These are phyloP conservation scores for Halcyon badia DNA, from an alignment of 2,797 vertebrate species.

Conservation along the genomic window DNA sequence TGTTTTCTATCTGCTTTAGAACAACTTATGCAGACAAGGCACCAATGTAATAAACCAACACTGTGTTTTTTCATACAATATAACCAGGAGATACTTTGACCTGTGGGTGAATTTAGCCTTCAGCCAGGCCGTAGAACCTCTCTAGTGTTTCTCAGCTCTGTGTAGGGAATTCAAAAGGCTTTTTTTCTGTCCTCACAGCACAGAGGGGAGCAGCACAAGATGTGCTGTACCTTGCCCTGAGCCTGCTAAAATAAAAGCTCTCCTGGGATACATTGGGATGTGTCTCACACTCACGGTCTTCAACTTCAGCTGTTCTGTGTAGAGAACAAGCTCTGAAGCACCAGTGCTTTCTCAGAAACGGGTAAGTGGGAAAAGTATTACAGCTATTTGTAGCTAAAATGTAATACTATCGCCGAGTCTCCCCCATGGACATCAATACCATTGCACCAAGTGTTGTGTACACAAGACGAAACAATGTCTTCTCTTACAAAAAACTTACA, in stretches of 20 bases:
- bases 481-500: background rate
- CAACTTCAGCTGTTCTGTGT: background rate
- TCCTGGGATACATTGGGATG: background rate
- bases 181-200: background rate
- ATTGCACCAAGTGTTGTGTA: background rate
- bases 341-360: background rate
- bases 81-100: background rate
- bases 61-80: background rate
- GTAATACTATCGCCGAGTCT: background rate
- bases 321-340: background rate
- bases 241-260: background rate
- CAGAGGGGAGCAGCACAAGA: background rate
- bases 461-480: background rate
- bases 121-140: background rate
- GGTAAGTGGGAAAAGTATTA: background rate
- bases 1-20: background rate
- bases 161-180: background rate
- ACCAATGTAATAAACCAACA: background rate
- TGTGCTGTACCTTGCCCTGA: background rate
- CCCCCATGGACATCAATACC: background rate
- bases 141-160: background rate
- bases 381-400: background rate
- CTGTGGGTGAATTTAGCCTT: background rate
- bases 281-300: background rate
- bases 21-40: background rate